Base-by-base conservation (phyloP, 92 coral and sea anemone species). In the Palythoa caribaeorum region DNA sequence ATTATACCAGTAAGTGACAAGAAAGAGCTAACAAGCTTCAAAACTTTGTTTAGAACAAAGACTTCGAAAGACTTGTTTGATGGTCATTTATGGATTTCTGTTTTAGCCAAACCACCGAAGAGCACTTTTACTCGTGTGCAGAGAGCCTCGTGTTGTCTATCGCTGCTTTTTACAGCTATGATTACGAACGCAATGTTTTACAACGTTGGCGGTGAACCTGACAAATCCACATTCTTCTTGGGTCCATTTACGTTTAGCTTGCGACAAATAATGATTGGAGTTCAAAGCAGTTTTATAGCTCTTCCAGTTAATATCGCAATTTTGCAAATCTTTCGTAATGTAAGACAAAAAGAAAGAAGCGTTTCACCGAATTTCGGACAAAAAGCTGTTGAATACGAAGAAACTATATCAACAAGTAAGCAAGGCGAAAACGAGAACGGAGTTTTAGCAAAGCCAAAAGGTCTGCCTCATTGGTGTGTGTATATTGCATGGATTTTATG, bases 131-230 rank as follows among this genome's bases (percentile, higher is more conserved):
- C 98, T 1, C 95, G 98, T 40, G 93, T 94, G 52, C 98, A 96
- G 63, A 83, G 98, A 74, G 87, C 93, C 71, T 88, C 98, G 0
- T 96, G 98, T 39, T 94, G 97, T 78, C 79, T 96, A 86, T 94
- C 93, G 6, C 74, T 96, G 63, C 90, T 96, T 3, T 92, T 91
- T 59, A 89, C 93, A 19, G 86, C 98, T 21, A 96, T 96, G 98
- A 90, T 96, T 71, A 91, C 95, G 35, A 94, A 92, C 83, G 98
- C 98, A 1, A 96, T 94, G 98, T 96, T 96, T 83, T 96, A 90
- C 48, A 91, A 94, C 81, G 79, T 90, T 28, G 95, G 94, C 3
- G 94, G 92, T 21, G 88, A 68, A 62, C 83, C 97, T 3, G 88
- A 90, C 54, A 81, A 79, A 1, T 89, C 89, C 2, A 90, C 95